These are phyloP conservation scores for Gambelia wislizenii DNA, from an alignment of 2,797 vertebrate species.

Conservation along the genomic window DNA sequence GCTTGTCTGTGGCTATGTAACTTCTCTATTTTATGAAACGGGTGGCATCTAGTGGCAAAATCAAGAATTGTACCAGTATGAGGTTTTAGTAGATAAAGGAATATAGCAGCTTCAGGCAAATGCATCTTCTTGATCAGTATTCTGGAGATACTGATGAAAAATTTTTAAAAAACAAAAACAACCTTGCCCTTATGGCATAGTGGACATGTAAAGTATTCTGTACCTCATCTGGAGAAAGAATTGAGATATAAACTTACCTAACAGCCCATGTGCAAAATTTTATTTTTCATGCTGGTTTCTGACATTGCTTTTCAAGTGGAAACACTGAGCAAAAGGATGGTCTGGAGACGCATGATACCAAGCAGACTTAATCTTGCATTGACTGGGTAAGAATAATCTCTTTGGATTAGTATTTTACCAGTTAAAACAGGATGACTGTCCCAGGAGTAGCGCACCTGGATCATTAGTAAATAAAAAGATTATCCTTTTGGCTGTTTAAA, in stretches of 20 bases:
- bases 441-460: too few species aligned
- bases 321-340: too few species aligned
- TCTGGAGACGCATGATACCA: too few species aligned
- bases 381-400: too few species aligned
- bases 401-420: too few species aligned
- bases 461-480: too few species aligned
- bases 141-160: not conserved
- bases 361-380: too few species aligned
- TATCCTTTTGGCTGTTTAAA: too few species aligned
- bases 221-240: not conserved
- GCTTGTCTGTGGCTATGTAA: not conserved
- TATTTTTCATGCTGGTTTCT: not conserved
- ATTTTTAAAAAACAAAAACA: not conserved
- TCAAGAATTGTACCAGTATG: not conserved
- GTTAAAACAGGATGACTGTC: too few species aligned
- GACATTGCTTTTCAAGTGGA: too few species aligned
- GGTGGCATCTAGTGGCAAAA: slow-evolving; percentile 13
- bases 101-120: not conserved
- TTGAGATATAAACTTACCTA: not conserved
- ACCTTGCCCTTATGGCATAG: not conserved
- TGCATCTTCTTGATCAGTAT: not conserved
- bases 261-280: too few species aligned
- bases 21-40: not conserved
- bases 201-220: not conserved
- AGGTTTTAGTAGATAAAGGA: not conserved